Evolutionary conservation across 2,888 invertebrate genomes (phyloP).

Genomic region (Linnaemya tessellans): DNA sequence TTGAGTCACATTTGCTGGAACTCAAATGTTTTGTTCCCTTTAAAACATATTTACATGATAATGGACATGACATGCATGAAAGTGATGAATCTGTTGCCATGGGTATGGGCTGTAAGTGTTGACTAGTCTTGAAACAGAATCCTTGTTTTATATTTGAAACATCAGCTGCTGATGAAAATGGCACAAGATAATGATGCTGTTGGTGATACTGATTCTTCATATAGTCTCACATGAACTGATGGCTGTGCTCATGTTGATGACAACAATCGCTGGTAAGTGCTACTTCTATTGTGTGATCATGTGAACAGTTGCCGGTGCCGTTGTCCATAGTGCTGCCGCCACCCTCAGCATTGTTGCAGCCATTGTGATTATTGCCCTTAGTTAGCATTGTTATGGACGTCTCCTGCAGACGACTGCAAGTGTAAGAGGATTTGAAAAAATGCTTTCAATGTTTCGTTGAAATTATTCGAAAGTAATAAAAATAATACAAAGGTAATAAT

Average conservation of each 20-base stretch:
- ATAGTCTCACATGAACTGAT: conserved; percentile 65
- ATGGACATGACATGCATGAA: neutral
- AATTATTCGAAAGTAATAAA: neutral
- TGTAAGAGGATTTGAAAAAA: neutral
- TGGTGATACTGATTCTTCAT: conserved; percentile 32
- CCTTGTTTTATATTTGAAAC: neutral
- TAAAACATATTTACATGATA: conserved; percentile 5
- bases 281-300: conserved; percentile 65
- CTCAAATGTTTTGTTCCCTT: neutral
- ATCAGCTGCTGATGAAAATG: neutral
- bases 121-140: neutral
- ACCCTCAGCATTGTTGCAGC: conserved; percentile 49
- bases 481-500: no score
- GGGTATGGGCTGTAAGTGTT: neutral
- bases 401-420: conserved; percentile 78
- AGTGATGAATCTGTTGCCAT: neutral
- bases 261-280: conserved; percentile 72
- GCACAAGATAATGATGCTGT: conserved; percentile 8
- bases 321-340: conserved; percentile 13
- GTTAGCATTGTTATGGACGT: conserved; percentile 77
- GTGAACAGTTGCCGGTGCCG: conserved; percentile 43
- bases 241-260: conserved; percentile 66
- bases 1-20: conserved; percentile 24
- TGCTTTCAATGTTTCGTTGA: neutral
- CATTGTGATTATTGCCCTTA: conserved; percentile 74